Conservation (phyloP, 2,888 invertebrate genomes). For the Perithous albicinctus region DNA sequence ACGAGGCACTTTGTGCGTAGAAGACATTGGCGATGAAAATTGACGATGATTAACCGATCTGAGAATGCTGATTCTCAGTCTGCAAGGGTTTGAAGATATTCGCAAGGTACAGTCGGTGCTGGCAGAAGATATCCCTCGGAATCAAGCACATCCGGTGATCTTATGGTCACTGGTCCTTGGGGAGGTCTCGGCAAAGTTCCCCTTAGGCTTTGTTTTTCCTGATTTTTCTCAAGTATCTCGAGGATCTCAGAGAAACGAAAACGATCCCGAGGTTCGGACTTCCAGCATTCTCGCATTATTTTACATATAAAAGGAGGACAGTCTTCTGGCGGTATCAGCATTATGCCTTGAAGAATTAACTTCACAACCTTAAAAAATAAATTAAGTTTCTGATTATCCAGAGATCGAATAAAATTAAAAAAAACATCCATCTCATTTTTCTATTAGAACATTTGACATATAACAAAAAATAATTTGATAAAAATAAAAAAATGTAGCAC, state of each 20-base stretch:
- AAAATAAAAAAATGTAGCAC: too few relatives aligned
- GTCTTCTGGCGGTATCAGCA: conserved; percentile 92
- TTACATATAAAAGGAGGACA: conserved; percentile 90
- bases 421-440: too few relatives aligned
- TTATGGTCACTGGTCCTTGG: conserved; percentile 85
- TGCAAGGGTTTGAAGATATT: conserved; percentile 87
- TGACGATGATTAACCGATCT: conserved; percentile 2
- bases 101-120: conserved; percentile 85
- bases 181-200: conserved; percentile 85
- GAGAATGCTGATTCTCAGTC: conserved; percentile 71
- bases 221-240: conserved; percentile 87
- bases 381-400: neutral
- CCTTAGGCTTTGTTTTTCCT: conserved; percentile 76
- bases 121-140: conserved; percentile 90
- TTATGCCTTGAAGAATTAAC: conserved; percentile 92
- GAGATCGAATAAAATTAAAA: neutral
- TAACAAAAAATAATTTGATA: too few relatives aligned
- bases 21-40: neutral
- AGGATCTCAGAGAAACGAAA: conserved; percentile 90
- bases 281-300: conserved; percentile 93
- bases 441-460: too few relatives aligned
- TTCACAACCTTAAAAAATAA: conserved; percentile 87
- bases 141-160: conserved; percentile 86
- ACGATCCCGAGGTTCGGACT: conserved; percentile 91
- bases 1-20: neutral